Percentiles rank a stretch among this genome's conserved stretches.
Evolutionary conservation across 37 sponge, comb jelly and placozoan genomes (phyloP).

Genomic region (Bolinopsis microptera): DNA sequence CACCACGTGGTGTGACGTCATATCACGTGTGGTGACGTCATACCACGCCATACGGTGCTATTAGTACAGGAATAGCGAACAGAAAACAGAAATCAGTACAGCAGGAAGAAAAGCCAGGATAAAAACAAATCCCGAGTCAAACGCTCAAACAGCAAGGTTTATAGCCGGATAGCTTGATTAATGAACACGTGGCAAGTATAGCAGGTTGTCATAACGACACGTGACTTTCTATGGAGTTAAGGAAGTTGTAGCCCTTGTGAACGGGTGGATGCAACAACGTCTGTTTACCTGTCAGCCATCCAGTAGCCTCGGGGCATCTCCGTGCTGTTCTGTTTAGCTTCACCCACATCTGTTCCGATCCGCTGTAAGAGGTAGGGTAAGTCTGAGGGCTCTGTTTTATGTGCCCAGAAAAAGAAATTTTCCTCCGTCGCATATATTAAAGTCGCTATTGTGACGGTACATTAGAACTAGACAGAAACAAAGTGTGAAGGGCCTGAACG

Average conservation of each 20-base stretch:
- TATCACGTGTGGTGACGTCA: neutral
- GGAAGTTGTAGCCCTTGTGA: neutral
- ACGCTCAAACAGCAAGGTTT: neutral
- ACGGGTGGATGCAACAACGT: neutral
- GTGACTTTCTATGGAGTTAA: neutral
- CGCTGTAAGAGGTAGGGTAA: neutral
- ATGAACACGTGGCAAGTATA: neutral
- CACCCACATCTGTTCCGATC: slow-evolving; percentile 49
- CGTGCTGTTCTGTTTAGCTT: slow-evolving; percentile 68
- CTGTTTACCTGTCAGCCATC: slow-evolving; percentile 78
- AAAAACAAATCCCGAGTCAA: neutral
- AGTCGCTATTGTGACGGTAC: no score
- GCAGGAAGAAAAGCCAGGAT: neutral
- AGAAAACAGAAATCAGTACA: neutral
- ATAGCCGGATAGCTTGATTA: no score
- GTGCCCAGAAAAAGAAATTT: no score
- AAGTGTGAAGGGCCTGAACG: no score
- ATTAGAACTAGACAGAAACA: no score
- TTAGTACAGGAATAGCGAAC: neutral
- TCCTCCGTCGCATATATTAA: no score
- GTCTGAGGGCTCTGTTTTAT: neutral
- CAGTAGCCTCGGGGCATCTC: slow-evolving; percentile 83
- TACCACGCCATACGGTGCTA: neutral
- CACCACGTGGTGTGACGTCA: neutral
- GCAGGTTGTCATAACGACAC: neutral